Percentiles rank a stretch among this genome's conserved stretches.
phyloP scores from a whole-genome alignment of 2,888 invertebrate genomes.

The Rhabditoides inermis region DNA sequence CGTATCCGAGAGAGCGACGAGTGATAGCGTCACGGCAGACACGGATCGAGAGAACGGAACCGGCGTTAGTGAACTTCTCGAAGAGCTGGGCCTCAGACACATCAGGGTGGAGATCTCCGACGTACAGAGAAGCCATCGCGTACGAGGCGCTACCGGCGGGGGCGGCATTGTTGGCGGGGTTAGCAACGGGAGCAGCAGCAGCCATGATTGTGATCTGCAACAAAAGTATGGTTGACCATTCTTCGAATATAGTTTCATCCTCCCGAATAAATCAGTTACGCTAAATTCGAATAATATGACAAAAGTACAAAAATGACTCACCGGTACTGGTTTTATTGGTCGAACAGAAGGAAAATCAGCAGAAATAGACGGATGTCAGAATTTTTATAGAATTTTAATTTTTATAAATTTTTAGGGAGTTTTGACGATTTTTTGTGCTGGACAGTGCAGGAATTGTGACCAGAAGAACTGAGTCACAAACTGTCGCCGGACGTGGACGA shows the following conservation, averaged over 20 bases:
- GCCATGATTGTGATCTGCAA: slow-evolving; percentile 14
- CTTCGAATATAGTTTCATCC: no score
- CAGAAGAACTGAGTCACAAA: slow-evolving; percentile 12
- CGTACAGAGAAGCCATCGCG: slow-evolving; percentile 90
- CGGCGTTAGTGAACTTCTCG: slow-evolving; percentile 97
- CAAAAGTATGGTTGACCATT: no score
- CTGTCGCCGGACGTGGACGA: slow-evolving; percentile 13
- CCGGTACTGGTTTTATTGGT: no score
- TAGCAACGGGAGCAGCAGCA: slow-evolving; percentile 12
- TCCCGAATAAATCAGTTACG: no score
- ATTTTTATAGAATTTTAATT: slow-evolving; percentile 6
- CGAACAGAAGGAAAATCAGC: not conserved
- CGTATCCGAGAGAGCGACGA: slow-evolving; percentile 93
- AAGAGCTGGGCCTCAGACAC: slow-evolving; percentile 97
- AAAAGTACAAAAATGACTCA: not conserved
- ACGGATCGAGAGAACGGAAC: slow-evolving; percentile 94
- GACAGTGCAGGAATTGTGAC: slow-evolving; percentile 12
- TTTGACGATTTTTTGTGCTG: slow-evolving; percentile 19
- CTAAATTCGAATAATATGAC: not conserved
- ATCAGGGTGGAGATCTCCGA: slow-evolving; percentile 93
- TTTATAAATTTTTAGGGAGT: slow-evolving; percentile 15
- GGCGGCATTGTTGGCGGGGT: no score
- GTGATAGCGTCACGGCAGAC: slow-evolving; percentile 97
- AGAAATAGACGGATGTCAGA: slow-evolving; percentile 4
- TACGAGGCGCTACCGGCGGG: slow-evolving; percentile 34